A percentile compares a stretch with the other conserved stretches of the same genome.
These are phyloP conservation scores for Pristionchus mayeri DNA, from an alignment of 2,888 invertebrate species.

Conservation along the genomic window DNA sequence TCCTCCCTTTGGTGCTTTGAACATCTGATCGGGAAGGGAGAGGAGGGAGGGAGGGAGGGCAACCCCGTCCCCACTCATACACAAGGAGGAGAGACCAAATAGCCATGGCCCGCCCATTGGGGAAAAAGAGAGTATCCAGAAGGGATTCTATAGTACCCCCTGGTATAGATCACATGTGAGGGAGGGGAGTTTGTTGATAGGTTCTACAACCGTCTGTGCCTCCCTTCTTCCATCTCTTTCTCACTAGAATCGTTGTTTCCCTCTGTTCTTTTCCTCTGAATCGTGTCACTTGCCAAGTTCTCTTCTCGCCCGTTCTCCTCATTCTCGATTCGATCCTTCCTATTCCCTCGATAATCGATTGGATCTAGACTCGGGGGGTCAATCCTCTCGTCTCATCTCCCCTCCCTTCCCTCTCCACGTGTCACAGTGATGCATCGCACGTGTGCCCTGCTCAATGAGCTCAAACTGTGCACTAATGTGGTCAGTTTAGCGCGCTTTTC, in stretches of 20 bases:
- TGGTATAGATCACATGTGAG: neutral
- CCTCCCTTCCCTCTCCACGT: neutral
- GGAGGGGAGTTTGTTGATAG: slow-evolving; percentile 14
- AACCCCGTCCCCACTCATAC: slow-evolving; percentile 26
- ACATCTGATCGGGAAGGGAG: slow-evolving; percentile 16
- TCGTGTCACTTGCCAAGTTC: neutral
- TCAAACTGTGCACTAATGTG: slow-evolving; percentile 17
- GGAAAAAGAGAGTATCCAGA: neutral
- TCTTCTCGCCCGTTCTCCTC: neutral
- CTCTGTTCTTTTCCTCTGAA: slow-evolving; percentile 21
- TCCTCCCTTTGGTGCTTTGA: slow-evolving; percentile 2
- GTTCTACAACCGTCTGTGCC: slow-evolving; percentile 17
- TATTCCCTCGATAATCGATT: neutral
- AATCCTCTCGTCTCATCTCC: neutral
- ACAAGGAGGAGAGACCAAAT: slow-evolving; percentile 4
- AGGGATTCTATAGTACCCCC: neutral
- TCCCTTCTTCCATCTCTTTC: neutral
- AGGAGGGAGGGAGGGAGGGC: slow-evolving; percentile 19
- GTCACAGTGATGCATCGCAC: slow-evolving; percentile 27
- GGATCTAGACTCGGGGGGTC: too few relatives aligned
- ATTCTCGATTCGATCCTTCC: neutral
- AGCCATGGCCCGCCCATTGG: neutral
- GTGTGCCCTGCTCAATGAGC: slow-evolving; percentile 14
- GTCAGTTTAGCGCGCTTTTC: slow-evolving; percentile 1
- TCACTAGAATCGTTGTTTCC: neutral